phyloP scores from a whole-genome alignment of 2,113 vertebrate species.

The Melospiza georgiana region DNA sequence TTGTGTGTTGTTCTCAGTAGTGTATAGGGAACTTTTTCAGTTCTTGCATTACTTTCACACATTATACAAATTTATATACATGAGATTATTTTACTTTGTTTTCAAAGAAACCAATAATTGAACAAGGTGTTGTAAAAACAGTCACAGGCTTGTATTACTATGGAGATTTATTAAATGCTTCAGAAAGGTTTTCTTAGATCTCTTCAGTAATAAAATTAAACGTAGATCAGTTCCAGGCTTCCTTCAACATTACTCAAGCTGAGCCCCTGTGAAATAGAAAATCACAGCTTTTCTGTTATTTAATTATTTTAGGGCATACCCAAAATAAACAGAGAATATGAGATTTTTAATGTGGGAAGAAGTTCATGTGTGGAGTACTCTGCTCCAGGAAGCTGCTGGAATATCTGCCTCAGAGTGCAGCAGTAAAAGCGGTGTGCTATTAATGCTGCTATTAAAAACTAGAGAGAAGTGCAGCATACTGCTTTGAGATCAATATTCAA shows the following conservation, averaged over 20 bases:
- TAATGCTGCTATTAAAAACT: slow-evolving; percentile 29
- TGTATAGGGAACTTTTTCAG: background rate
- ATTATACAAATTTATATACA: background rate
- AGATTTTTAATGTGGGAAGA: background rate
- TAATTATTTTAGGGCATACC: background rate
- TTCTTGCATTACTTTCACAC: background rate
- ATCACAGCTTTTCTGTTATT: background rate
- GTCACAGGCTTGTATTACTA: background rate
- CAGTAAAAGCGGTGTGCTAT: background rate
- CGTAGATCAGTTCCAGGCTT: background rate
- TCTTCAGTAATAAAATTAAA: background rate
- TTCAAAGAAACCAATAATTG: background rate
- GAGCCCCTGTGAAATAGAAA: background rate
- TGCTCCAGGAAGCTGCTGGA: background rate
- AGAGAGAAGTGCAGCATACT: background rate
- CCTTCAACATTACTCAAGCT: background rate
- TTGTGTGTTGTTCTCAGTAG: background rate
- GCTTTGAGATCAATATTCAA: slow-evolving; percentile 40
- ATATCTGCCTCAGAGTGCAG: background rate
- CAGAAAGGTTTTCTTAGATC: background rate
- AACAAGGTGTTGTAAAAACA: background rate
- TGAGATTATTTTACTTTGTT: slow-evolving; percentile 21
- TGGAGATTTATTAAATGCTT: background rate
- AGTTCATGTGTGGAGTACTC: accelerated
- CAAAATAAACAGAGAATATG: background rate